Evolutionary conservation across 2,113 vertebrate genomes (phyloP).

Genomic region (Puffinus mauretanicus): DNA sequence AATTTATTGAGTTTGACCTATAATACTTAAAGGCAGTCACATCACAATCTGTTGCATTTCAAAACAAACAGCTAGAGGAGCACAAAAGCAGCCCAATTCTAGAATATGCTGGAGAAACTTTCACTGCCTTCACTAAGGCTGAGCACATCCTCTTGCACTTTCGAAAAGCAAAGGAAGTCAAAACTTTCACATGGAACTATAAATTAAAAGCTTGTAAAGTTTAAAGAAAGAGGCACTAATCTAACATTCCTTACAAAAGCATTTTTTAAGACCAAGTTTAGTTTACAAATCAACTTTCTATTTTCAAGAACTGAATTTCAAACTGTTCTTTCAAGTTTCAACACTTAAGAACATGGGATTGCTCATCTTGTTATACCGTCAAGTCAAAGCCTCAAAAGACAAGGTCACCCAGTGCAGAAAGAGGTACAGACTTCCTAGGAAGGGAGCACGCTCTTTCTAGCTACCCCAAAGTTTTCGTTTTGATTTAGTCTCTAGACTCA

Average conservation of each 20-base stretch:
- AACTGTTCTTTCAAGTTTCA: background rate
- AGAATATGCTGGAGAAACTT: background rate
- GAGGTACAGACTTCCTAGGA: background rate
- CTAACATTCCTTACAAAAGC: background rate
- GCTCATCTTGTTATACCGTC: background rate
- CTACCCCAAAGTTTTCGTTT: background rate
- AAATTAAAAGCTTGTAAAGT: background rate
- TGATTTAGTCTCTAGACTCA: background rate
- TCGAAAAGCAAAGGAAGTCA: background rate
- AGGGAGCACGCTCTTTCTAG: background rate
- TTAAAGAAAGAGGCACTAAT: background rate
- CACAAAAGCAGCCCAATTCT: background rate
- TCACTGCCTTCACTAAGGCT: background rate
- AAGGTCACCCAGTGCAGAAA: background rate
- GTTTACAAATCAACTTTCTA: background rate
- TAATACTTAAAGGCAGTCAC: background rate
- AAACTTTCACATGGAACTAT: background rate
- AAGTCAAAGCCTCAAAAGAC: background rate
- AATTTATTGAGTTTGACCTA: background rate
- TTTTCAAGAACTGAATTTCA: background rate
- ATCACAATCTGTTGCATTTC: background rate
- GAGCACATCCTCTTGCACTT: slow-evolving; percentile 11
- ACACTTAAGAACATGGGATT: background rate
- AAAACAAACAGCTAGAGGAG: background rate
- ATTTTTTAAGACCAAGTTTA: background rate